Evolutionary conservation across 2,797 vertebrate genomes (phyloP).

Genomic region (Pteronotus mesoamericanus): DNA sequence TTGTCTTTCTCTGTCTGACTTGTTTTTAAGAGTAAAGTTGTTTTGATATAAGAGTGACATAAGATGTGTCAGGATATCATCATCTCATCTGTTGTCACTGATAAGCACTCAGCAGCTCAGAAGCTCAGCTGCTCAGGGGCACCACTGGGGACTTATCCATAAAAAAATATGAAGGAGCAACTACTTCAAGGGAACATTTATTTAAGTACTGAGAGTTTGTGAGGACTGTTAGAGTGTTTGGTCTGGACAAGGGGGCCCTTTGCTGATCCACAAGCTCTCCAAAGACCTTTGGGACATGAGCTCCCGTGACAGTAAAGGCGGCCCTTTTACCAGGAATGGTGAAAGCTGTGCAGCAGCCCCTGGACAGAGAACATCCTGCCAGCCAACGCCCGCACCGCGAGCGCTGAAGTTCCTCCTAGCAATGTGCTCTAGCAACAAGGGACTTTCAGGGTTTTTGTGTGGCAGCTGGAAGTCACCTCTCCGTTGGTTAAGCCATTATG

Average conservation of each 20-base stretch:
- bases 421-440: not conserved
- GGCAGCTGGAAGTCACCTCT: not conserved
- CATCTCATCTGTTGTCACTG: not conserved
- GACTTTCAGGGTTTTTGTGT: not conserved
- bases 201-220: not conserved
- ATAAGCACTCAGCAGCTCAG: not conserved
- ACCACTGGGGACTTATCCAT: not conserved
- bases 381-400: rapidly evolving
- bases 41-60: not conserved
- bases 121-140: not conserved
- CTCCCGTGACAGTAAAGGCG: not conserved
- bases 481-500: not conserved
- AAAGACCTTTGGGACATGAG: not conserved
- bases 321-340: not conserved
- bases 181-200: not conserved
- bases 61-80: not conserved
- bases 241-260: not conserved
- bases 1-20: not conserved
- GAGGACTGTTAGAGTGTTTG: not conserved
- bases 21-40: not conserved
- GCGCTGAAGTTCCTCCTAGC: rapidly evolving
- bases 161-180: not conserved
- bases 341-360: not conserved
- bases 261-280: not conserved
- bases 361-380: not conserved